Base-by-base conservation (phyloP, 1,140 invertebrate species). In the Acromyrmex charruanus region DNA sequence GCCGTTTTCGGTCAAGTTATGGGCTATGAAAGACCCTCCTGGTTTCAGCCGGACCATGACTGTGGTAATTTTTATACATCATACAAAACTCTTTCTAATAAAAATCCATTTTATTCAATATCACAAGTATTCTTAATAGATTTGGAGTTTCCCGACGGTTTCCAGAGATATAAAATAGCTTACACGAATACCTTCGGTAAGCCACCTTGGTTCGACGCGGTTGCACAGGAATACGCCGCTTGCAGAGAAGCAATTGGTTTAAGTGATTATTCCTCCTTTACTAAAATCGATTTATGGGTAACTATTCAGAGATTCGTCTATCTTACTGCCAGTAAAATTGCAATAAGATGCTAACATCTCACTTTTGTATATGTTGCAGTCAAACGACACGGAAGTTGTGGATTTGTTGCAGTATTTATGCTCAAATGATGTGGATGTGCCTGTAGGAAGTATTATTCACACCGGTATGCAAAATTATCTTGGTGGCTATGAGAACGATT, bases 401-500 rank as follows among this genome's bases (percentile, higher is more conserved):
- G 97, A 99, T 59, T 96, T 98, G 68, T 95, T 99, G 16, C 99
- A 99, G 94, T 98, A 98, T 93, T 95, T 99, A 14, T 99, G 99
- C 93, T 99, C 99, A 35, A 99, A 99, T 94, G 98, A 99, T 95
- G 98, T 99, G 21, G 98, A 99, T 94, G 98, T 99, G 12, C 98
- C 98, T 1, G 96, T 99, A 51, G 99, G 99, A 35, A 98, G 98
- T 91, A 99, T 99, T 82, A 98, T 99, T 88, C 99, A 99, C 92
- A 99, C 99, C 7, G 99, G 99, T 81, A 99, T 99, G 99, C 99
- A 99, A 95, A 99, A 99, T 95, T 95, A 97, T 90, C 95, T 96
- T 14, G 99, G 99, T 18, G 99, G 99, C 21, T 99, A 99, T 95
- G 99, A 99, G 95, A 99, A 99, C 94, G 99, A 99, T 95, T 99